Evolutionary conservation across 2,888 invertebrate species (phyloP).

Genomic region (Pandemis corylana): DNA sequence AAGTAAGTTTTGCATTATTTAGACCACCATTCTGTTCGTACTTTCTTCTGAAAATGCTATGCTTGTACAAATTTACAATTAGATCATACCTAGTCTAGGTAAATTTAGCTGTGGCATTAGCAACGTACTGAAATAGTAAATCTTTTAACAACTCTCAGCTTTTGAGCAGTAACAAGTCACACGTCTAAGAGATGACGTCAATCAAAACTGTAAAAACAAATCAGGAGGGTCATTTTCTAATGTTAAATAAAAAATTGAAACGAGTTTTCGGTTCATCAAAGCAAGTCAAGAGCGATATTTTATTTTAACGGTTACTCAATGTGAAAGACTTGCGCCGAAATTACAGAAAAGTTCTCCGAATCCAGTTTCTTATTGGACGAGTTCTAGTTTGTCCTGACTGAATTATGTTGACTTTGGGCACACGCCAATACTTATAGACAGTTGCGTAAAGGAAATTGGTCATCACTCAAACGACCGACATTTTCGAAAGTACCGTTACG

Average conservation of each 20-base stretch:
- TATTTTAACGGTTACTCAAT: slow-evolving; percentile 46
- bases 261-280: slow-evolving; percentile 24
- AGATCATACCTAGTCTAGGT: not conserved
- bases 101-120: not conserved
- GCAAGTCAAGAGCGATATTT: slow-evolving; percentile 40
- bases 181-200: slow-evolving; percentile 2
- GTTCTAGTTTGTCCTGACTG: slow-evolving; percentile 42
- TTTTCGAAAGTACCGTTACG: slow-evolving; percentile 28
- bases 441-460: slow-evolving; percentile 41
- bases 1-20: too few species aligned
- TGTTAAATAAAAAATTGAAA: not conserved
- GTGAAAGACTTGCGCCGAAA: slow-evolving; percentile 45
- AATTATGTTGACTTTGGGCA: slow-evolving; percentile 52
- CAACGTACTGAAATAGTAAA: not conserved
- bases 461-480: slow-evolving; percentile 24
- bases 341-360: slow-evolving; percentile 43
- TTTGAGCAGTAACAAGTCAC: not conserved
- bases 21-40: too few species aligned
- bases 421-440: slow-evolving; percentile 49
- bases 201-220: slow-evolving; percentile 8
- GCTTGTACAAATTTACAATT: too few species aligned
- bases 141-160: not conserved
- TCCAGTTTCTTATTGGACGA: slow-evolving; percentile 45
- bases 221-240: not conserved
- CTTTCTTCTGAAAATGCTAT: too few species aligned